Evolutionary conservation across 2,888 invertebrate genomes (phyloP).

Genomic region (Cryptops parisi): DNA sequence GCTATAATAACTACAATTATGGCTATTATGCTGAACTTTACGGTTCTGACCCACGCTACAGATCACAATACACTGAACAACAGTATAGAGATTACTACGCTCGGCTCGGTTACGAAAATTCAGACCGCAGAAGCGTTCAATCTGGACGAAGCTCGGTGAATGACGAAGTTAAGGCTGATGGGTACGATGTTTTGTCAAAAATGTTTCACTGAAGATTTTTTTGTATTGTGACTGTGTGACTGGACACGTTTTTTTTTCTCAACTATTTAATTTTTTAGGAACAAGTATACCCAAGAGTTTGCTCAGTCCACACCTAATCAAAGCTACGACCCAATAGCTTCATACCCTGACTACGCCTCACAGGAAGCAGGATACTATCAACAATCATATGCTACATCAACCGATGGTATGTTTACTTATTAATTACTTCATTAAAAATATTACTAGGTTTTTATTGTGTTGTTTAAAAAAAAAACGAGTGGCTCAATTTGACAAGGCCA

Average conservation of each 20-base stretch:
- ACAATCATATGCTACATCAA: background rate
- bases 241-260: too few species aligned
- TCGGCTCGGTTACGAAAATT: constrained; percentile 38
- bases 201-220: background rate
- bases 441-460: too few species aligned
- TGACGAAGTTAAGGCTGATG: constrained; percentile 34
- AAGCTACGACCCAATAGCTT: too few species aligned
- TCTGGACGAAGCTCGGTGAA: constrained; percentile 69
- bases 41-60: constrained; percentile 61
- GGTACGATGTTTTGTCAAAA: constrained; percentile 4
- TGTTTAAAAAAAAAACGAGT: too few species aligned
- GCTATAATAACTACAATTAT: constrained; percentile 43
- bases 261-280: background rate
- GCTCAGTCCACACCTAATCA: background rate
- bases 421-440: background rate
- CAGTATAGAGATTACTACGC: constrained; percentile 20
- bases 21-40: constrained; percentile 64
- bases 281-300: background rate
- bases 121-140: constrained; percentile 53
- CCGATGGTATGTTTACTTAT: background rate
- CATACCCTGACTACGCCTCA: too few species aligned
- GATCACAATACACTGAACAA: constrained; percentile 43
- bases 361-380: too few species aligned
- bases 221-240: too few species aligned
- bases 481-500: too few species aligned